A percentile compares a stretch with the other conserved stretches of the same genome.
Evolutionary conservation across 1,140 invertebrate genomes (phyloP).

Genomic region (Mesaphorura yosii): DNA sequence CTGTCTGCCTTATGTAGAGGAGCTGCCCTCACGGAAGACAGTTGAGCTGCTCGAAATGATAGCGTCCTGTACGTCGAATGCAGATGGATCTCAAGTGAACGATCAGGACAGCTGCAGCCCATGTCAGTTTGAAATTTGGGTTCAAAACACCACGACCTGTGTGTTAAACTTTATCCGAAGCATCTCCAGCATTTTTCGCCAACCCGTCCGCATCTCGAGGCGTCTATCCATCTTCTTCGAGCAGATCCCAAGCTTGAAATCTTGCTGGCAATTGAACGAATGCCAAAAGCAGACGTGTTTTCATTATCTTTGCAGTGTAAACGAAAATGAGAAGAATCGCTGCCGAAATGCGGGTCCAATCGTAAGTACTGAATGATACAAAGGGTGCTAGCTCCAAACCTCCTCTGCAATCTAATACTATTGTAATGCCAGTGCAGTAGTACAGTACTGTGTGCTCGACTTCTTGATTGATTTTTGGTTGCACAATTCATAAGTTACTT

Average conservation of each 20-base stretch:
- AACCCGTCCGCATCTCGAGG: background rate
- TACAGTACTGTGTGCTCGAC: background rate
- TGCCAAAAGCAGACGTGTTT: background rate
- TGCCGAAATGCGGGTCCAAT: too few relatives aligned
- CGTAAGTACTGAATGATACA: background rate
- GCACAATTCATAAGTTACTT: too few relatives aligned
- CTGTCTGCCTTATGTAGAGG: background rate
- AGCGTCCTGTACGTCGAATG: too few relatives aligned
- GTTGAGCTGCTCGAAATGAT: background rate
- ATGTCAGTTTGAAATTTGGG: background rate
- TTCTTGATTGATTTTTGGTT: background rate
- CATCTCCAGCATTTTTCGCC: background rate
- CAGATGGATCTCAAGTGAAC: background rate
- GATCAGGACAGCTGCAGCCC: background rate
- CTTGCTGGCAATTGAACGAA: background rate
- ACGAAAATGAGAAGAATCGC: too few relatives aligned
- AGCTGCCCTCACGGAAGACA: background rate
- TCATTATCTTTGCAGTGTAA: background rate
- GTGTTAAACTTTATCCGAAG: background rate
- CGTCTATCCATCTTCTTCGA: background rate
- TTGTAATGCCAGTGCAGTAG: background rate
- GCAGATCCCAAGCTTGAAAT: background rate
- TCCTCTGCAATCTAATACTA: background rate
- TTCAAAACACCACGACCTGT: background rate
- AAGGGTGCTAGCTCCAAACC: too few relatives aligned